Evolutionary conservation across 1,140 invertebrate genomes (phyloP).

Genomic region (Drosophila lacteicornis): DNA sequence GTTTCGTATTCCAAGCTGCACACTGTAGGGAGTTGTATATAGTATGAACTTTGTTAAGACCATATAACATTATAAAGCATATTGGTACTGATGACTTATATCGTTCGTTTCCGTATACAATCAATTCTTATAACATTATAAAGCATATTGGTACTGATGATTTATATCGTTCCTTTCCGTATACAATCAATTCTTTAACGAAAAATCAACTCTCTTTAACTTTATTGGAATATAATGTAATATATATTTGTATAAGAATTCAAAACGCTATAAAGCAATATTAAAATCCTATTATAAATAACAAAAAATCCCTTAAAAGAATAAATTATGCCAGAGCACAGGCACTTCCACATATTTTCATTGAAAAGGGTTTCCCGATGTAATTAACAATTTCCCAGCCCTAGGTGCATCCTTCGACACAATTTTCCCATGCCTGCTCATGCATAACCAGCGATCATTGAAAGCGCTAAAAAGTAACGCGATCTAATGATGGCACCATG

Average conservation of each 20-base stretch:
- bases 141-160: too few relatives aligned
- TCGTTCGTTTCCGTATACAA: too few relatives aligned
- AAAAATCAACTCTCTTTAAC: too few relatives aligned
- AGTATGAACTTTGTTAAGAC: too few relatives aligned
- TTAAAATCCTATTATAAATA: neutral
- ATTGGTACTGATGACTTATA: fast-evolving
- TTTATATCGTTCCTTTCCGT: too few relatives aligned
- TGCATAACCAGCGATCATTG: slow-evolving; percentile 54
- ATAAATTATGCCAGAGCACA: neutral
- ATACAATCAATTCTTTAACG: too few relatives aligned
- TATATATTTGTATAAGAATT: too few relatives aligned
- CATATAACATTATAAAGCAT: too few relatives aligned
- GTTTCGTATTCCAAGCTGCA: neutral
- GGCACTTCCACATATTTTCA: neutral
- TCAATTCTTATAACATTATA: too few relatives aligned
- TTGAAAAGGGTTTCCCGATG: neutral
- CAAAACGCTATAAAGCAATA: too few relatives aligned
- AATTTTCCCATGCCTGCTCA: slow-evolving; percentile 72
- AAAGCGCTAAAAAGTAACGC: slow-evolving; percentile 49
- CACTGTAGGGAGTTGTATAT: neutral
- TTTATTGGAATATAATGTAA: too few relatives aligned
- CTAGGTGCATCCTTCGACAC: slow-evolving; percentile 17
- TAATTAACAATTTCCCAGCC: slow-evolving; percentile 16
- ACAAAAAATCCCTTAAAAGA: neutral
- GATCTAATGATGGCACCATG: slow-evolving; percentile 39